These are phyloP conservation scores for Cardiocondyla obscurior DNA, from an alignment of 1,140 invertebrate genomes.

Conservation along the genomic window DNA sequence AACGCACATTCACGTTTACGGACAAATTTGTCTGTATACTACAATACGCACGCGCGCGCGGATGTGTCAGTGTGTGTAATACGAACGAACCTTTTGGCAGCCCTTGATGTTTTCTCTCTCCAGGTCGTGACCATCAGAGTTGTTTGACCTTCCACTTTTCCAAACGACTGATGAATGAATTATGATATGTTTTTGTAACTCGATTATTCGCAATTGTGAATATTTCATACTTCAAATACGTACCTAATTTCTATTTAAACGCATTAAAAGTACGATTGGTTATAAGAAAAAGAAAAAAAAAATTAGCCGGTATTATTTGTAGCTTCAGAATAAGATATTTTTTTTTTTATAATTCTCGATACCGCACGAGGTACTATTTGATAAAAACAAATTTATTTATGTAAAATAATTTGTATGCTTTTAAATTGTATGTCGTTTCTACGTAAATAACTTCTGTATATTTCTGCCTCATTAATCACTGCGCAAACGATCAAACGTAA, in stretches of 20 bases:
- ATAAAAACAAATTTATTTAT: too few relatives aligned
- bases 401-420: too few relatives aligned
- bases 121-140: background rate
- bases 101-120: background rate
- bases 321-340: too few relatives aligned
- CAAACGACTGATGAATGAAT: background rate
- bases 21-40: background rate
- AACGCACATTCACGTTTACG: background rate
- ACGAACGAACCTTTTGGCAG: background rate
- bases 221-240: background rate
- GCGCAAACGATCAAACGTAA: background rate
- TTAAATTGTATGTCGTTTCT: background rate
- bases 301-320: background rate
- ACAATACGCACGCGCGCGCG: too few relatives aligned
- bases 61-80: background rate
- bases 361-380: too few relatives aligned
- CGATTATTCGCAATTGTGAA: background rate
- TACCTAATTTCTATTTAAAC: background rate
- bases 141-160: slow-evolving; percentile 7
- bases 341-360: too few relatives aligned
- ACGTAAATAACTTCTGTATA: background rate
- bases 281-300: background rate
- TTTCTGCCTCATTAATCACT: background rate
- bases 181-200: background rate
- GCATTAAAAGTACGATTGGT: background rate